Evolutionary conservation across 2,113 vertebrate genomes (phyloP), one percentile per base, ranked within the genome.

Genomic region (Typhlomys cinereus): DNA sequence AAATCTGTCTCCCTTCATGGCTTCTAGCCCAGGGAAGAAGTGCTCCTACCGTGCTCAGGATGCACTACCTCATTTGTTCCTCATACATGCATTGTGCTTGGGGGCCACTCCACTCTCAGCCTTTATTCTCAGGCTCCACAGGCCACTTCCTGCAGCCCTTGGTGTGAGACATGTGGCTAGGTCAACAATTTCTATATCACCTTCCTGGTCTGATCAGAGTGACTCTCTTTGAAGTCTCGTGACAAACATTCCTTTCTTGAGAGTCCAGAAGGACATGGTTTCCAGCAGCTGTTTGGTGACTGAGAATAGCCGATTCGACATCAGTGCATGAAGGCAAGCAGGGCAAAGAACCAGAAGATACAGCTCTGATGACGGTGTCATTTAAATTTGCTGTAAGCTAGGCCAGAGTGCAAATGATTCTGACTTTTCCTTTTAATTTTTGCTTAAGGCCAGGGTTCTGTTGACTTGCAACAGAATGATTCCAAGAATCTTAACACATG

Each of bases 351-450:
- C 46, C 25, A 57, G 57, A 69, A 46, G 44, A 25, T 1, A 39
- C 20, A 57, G 70, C 7, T n/a, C 54, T 11, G 29, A 5, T 57
- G 23, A 61, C 5, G 64, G 39, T n/a, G 27, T 31, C 46, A 23
- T 41, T 41, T 20, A 36, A 57, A n/a, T 84, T 10, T 29, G 18
- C 8, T 31, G 74, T 74, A 64, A 54, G 50, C 23, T 27, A 57
- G 76, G 57, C 54, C 31, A 31, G 85, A 61, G 76, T n/a, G 50
- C 57, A 48, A 81, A 31, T 39, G 15, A 61, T 57, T 36, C 79
- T 92, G 83, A 64, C 67, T 76, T 70, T 54, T 69, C 31, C 2
- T 78, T 87, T 94, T 83, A 31, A 36, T 39, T 92, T 95, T 75
- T 83, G 52, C 41, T 57, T 70, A 86, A n/a, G 70, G 61, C 78